Evolutionary conservation across 2,113 vertebrate genomes (phyloP).

Genomic region (Myxocyprinus asiaticus): DNA sequence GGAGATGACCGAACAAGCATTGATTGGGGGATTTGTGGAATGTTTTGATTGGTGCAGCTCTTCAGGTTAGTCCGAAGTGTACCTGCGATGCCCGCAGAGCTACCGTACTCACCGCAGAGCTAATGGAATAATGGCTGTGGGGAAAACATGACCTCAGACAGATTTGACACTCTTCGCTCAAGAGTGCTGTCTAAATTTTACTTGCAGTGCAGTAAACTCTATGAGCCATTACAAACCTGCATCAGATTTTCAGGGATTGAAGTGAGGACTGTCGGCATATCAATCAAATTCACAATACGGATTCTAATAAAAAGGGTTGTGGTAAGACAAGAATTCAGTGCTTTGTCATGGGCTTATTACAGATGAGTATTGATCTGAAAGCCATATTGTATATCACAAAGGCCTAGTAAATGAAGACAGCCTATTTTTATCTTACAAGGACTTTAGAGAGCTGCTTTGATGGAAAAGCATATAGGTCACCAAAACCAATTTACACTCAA

Average conservation of each 20-base stretch:
- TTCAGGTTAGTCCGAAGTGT: neutral
- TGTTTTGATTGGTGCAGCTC: slow-evolving; percentile 33
- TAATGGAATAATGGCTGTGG: slow-evolving; percentile 1
- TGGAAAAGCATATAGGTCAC: neutral
- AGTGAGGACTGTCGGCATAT: neutral
- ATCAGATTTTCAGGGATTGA: neutral
- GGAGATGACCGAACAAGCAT: slow-evolving; percentile 4
- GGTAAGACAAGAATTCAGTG: neutral
- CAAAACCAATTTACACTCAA: neutral
- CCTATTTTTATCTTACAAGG: neutral
- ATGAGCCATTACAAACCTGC: neutral
- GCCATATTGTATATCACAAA: neutral
- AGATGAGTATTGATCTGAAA: slow-evolving; percentile 33
- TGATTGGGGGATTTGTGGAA: slow-evolving; percentile 47
- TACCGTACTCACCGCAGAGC: neutral
- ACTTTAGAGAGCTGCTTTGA: neutral
- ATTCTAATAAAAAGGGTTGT: neutral
- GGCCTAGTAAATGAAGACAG: slow-evolving; percentile 9
- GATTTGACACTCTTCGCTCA: neutral
- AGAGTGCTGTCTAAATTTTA: neutral
- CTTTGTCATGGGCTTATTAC: neutral
- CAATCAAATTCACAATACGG: slow-evolving; percentile 5
- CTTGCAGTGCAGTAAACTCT: slow-evolving; percentile 9
- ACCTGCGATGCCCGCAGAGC: slow-evolving; percentile 3
- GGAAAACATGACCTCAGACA: slow-evolving; percentile 11